Percentiles rank a stretch among this genome's conserved stretches.
Evolutionary conservation across 2,113 vertebrate genomes (phyloP).

Genomic region (Ammodytes dubius): DNA sequence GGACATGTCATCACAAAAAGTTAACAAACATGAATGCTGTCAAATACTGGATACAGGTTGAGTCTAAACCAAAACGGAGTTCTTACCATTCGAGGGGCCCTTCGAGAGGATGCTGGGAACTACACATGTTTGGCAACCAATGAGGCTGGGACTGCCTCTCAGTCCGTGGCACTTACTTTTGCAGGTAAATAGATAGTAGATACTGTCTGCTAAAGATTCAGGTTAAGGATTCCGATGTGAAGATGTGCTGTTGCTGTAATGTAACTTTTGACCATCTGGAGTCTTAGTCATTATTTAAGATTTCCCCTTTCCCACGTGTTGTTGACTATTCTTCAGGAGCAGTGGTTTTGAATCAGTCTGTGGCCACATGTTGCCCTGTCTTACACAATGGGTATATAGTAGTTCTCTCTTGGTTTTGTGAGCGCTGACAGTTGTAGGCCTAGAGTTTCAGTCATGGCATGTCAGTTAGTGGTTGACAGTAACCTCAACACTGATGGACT

Average conservation of each 20-base stretch:
- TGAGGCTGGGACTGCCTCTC: constrained; percentile 79
- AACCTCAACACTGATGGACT: constrained; percentile 51
- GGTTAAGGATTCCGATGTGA: not conserved
- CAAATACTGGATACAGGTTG: constrained; percentile 49
- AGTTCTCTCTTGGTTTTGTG: constrained; percentile 37
- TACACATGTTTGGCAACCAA: constrained; percentile 91
- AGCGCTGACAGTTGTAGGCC: constrained; percentile 50
- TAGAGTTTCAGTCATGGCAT: constrained; percentile 51
- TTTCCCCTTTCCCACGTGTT: not conserved
- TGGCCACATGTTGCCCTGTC: constrained; percentile 25
- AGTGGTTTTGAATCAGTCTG: constrained; percentile 26
- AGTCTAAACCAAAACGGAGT: constrained; percentile 84
- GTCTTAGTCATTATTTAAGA: not conserved
- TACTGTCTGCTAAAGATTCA: not conserved
- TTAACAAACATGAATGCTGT: constrained; percentile 47
- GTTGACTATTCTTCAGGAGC: not conserved
- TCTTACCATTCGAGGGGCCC: constrained; percentile 86
- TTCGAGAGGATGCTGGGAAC: constrained; percentile 92
- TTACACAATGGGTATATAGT: constrained; percentile 7
- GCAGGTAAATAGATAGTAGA: constrained; percentile 74
- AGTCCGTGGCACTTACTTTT: constrained; percentile 75
- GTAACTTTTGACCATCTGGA: not conserved
- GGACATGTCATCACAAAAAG: constrained; percentile 53
- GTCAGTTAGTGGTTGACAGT: constrained; percentile 58
- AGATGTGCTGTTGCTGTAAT: not conserved